Base-by-base conservation (phyloP, 92 coral and sea anemone genomes). In the Parazoanthus atlanticus region DNA sequence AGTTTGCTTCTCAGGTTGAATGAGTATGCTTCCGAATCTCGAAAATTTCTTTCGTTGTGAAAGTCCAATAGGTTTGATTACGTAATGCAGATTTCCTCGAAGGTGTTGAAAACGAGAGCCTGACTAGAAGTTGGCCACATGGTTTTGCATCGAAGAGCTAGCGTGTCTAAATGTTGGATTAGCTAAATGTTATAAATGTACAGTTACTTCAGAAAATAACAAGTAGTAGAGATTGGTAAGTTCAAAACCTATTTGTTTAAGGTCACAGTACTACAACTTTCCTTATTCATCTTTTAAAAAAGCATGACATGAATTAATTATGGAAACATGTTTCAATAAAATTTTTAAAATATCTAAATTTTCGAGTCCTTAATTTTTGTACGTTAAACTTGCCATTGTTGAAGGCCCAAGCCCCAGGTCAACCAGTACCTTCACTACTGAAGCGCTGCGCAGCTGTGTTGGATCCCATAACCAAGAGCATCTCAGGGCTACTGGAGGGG, bases 391-490 rank as follows among this genome's bases (percentile, higher is more conserved):
- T 72, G 19, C 43, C 85, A 31, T 67, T 49, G 38, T 72, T 84
- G 13, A 58, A 97, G 98, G 94, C 97, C 0, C 99, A 95, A 76
- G 83, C 91, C 38, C 92, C 97, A 41, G 99, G 99, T 32, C 99
- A 97, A 89, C 99, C 99, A 46, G 91, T 92, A 0, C 96, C 96
- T 13, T 97, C 99, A 43, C 85, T 97, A 85, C 90, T 97, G n/a
- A 97, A 97, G 82, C 96, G 99, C 65, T 95, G 99, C 83, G 97
- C 97, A 75, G 99, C 99, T 23, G 98, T 97, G 70, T 91, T 97
- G 76, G 99, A 97, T 84, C 99, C 99, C 12, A 83, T 97, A 82
- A 94, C 98, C n/a, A 97, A 95, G 87, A 92, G 97, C 58, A 93
- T 94, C 13, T 96, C 99, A 65, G 99, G 99, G 15, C 90, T 97